Evolutionary conservation across 1,140 invertebrate species (phyloP), one percentile per base, ranked within the genome.

Genomic region (Camponotus pennsylvanicus): DNA sequence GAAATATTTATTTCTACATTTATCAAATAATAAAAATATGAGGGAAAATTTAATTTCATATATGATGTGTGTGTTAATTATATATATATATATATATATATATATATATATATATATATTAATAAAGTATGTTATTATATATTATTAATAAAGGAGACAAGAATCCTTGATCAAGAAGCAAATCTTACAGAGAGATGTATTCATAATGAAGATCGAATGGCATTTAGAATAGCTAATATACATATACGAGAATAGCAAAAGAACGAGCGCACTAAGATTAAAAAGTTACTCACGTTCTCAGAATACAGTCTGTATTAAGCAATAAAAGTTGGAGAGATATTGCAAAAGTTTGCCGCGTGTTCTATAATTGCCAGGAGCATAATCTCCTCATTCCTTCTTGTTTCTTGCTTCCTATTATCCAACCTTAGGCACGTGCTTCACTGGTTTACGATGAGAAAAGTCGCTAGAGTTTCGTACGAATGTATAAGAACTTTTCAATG

Each of bases 251-350:
- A 76, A 85, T n/a, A 13, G 27, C 27, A 52, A 49, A 64, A 40
- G 61, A 77, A 59, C 73, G 37, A 21, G 52, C 6, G 2, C 11
- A 18, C 52, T 59, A 77, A 67, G 64, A 49, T 78, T 78, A 85
- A 85, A 79, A 80, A 85, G 45, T 61, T 67, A 59, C 64, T 78
- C 73, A 78, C 76, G 76, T 61, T 21, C 49, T 42, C n/a, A 79
- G 75, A 85, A 78, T 66, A 40, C 75, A 76, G 83, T 67, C 61
- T 85, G 84, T 57, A 78, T 85, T 85, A 78, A 78, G 84, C 84
- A 77, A 85, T 55, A 64, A 37, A 85, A 85, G 84, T 85, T 85
- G 52, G 76, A 21, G 63, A 85, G 84, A 85, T 85, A 85, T 85
- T 85, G 84, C 84, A 52, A 85, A 85, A 85, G 84, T 85, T 85